A percentile compares a stretch with the other conserved stretches of the same genome.
phyloP scores from a whole-genome alignment of 2,113 vertebrate species.

The Microtus oregoni region DNA sequence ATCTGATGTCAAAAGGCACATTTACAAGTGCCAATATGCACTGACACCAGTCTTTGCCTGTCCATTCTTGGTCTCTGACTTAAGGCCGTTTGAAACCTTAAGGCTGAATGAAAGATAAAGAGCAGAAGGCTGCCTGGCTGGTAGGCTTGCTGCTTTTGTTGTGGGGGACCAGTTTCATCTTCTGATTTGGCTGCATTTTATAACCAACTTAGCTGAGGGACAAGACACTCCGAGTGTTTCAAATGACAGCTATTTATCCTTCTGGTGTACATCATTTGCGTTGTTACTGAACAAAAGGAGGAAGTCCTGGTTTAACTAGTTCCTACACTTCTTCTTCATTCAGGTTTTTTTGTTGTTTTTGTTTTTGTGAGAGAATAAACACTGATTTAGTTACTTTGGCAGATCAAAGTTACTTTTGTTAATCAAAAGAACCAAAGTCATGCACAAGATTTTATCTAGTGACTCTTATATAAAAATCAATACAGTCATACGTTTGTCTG shows the following conservation, averaged over 20 bases:
- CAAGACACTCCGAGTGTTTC: background rate
- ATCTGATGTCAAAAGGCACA: background rate
- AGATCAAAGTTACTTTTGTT: background rate
- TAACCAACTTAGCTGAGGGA: background rate
- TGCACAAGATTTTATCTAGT: background rate
- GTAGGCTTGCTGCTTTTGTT: background rate
- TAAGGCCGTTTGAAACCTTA: background rate
- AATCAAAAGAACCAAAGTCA: background rate
- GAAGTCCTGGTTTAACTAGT: background rate
- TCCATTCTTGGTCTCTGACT: background rate
- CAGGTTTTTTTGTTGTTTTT: background rate
- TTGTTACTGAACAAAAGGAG: conserved; percentile 2
- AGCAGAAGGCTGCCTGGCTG: background rate
- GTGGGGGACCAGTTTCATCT: background rate
- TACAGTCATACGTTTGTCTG: background rate
- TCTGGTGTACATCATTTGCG: background rate
- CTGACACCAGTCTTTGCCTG: background rate
- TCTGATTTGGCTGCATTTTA: background rate
- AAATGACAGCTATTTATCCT: background rate
- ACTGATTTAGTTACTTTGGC: background rate
- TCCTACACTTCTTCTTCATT: background rate
- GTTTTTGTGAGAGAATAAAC: background rate
- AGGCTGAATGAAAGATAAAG: background rate
- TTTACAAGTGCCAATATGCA: background rate
- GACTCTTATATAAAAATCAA: background rate